Evolutionary conservation across 2,113 vertebrate genomes (phyloP).

Genomic region (Lates calcarifer): DNA sequence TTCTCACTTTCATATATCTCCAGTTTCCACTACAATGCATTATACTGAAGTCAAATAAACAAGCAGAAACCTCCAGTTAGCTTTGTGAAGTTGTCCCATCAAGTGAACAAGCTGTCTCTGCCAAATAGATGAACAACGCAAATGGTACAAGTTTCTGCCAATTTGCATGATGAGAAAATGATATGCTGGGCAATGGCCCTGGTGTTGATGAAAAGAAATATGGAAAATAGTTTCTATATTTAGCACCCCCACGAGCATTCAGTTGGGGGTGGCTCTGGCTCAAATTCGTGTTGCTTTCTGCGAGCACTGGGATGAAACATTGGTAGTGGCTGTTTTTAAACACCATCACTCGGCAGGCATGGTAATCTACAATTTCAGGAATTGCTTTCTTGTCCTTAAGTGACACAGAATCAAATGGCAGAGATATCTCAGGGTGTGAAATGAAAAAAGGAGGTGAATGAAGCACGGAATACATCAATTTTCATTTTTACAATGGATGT

Average conservation of each 20-base stretch:
- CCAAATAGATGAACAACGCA: slow-evolving; percentile 64
- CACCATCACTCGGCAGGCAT: slow-evolving; percentile 64
- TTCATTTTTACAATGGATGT: slow-evolving; percentile 59
- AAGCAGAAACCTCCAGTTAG: slow-evolving; percentile 50
- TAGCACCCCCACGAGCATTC: slow-evolving; percentile 65
- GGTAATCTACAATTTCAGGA: slow-evolving; percentile 65
- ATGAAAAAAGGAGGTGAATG: slow-evolving; percentile 21
- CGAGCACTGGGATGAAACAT: slow-evolving; percentile 58
- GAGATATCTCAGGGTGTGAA: slow-evolving; percentile 32
- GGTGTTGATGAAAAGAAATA: slow-evolving; percentile 81
- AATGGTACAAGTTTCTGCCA: slow-evolving; percentile 75
- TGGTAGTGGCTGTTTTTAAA: slow-evolving; percentile 64
- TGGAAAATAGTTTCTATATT: slow-evolving; percentile 79
- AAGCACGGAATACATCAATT: slow-evolving; percentile 42
- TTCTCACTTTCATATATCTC: slow-evolving; percentile 34
- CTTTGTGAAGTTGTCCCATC: slow-evolving; percentile 51
- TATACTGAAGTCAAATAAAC: slow-evolving; percentile 50
- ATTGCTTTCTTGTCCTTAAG: slow-evolving; percentile 56
- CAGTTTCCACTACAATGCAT: slow-evolving; percentile 27
- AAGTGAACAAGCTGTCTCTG: slow-evolving; percentile 48
- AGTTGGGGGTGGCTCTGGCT: slow-evolving; percentile 57
- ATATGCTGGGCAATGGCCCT: slow-evolving; percentile 73
- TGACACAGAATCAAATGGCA: slow-evolving; percentile 58
- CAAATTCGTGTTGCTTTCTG: slow-evolving; percentile 46
- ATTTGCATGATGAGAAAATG: slow-evolving; percentile 78